Base-by-base conservation (phyloP, 1,140 invertebrate genomes). In the Aporrectodea caliginosa region DNA sequence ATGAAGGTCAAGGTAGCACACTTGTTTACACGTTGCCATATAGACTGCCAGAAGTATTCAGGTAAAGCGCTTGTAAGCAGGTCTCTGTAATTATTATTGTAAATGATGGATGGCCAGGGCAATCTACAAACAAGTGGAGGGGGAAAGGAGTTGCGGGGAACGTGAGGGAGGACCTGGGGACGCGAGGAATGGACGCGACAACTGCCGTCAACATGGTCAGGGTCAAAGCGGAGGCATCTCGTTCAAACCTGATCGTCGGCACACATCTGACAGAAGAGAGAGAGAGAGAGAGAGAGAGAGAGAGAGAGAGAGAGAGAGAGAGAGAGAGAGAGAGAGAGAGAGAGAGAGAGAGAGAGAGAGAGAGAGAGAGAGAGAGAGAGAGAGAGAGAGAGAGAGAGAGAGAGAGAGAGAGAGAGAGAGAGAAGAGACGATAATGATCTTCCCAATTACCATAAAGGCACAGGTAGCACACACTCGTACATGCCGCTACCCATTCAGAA, bases 351-450 rank as follows among this genome's bases (percentile, higher is more conserved):
- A 72, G 70, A 72, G 27, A 72, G 6, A 72, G 27, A 72, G 70
- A 72, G 6, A 72, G 6, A 29, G 70, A 72, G 27, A 72, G 6
- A 72, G 70, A 72, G 6, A 72, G 27, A 72, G 70, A 72, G 70
- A 72, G 70, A 72, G 70, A 72, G 70, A 72, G 70, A 72, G 6
- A 72, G 70, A 72, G 70, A 72, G 6, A 72, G 70, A 72, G 6
- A 29, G 70, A 72, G 70, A 72, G 6, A 32, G 70, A 32, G 6
- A 29, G 70, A 72, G 70, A 72, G 6, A 72, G 70, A 72, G 70
- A 32, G 22, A 58, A n/a, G n/a, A n/a, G n/a, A n/a, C n/a, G n/a
- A n/a, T n/a, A n/a, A n/a, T n/a, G n/a, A n/a, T n/a, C n/a, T n/a
- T n/a, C n/a, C n/a, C n/a, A n/a, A n/a, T n/a, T n/a, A n/a, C n/a